Evolutionary conservation across 2,113 vertebrate species (phyloP).

Genomic region (Anseranas semipalmata): DNA sequence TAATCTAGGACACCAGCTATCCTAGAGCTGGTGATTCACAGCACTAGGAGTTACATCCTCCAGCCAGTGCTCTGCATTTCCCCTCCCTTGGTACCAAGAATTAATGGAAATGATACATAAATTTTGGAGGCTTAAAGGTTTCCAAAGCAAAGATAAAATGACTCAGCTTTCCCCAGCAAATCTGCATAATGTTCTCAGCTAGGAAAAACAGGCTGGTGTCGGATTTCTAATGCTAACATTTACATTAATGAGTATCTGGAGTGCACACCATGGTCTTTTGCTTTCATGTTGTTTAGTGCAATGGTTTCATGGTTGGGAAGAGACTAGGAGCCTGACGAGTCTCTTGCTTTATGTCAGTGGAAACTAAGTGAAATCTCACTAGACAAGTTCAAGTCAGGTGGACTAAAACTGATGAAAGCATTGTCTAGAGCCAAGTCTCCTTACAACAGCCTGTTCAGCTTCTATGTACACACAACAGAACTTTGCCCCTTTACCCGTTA

Average conservation of each 20-base stretch:
- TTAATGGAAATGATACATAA: neutral
- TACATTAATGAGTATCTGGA: neutral
- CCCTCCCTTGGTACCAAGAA: neutral
- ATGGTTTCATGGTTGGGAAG: neutral
- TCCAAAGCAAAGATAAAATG: constrained; percentile 15
- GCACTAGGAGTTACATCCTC: neutral
- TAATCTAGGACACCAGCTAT: neutral
- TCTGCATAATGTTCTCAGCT: neutral
- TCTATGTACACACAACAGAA: neutral
- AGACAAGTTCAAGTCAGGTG: neutral
- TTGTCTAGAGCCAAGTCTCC: neutral
- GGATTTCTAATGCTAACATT: neutral
- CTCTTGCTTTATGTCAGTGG: neutral
- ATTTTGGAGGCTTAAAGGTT: neutral
- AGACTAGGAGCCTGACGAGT: neutral
- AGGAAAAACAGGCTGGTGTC: neutral
- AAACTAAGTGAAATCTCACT: neutral
- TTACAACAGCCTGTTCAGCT: neutral
- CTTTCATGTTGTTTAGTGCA: constrained; percentile 5
- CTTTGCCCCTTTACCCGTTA: neutral
- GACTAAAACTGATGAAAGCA: neutral
- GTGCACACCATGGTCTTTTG: neutral
- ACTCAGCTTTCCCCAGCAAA: neutral
- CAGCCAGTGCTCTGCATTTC: neutral
- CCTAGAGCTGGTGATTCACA: neutral